Percentiles rank a stretch among this genome's conserved stretches.
Conservation (phyloP, 1,140 invertebrate species). For the Drosophila grimshawi region DNA sequence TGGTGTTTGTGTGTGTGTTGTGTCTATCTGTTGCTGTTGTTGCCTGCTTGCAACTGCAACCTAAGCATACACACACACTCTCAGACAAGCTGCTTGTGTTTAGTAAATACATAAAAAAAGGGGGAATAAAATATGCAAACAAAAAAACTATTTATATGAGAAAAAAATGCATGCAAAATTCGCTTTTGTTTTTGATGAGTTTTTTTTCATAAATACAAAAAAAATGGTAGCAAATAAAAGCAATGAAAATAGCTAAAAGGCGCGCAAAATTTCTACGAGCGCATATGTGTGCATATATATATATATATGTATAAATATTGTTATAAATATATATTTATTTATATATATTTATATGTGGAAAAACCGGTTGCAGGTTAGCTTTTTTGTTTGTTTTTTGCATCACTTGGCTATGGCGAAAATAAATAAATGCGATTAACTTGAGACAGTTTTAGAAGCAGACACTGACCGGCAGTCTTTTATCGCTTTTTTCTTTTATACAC, state of each 20-base stretch:
- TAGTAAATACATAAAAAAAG: conserved; percentile 12
- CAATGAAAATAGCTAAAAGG: conserved; percentile 78
- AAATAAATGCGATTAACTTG: conserved; percentile 83
- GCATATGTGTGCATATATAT: conserved; percentile 11
- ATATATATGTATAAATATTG: not conserved
- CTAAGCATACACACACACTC: conserved; percentile 36
- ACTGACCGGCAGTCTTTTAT: conserved; percentile 31
- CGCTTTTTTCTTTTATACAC: conserved; percentile 6
- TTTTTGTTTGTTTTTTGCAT: conserved; percentile 43
- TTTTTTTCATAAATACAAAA: conserved; percentile 67
- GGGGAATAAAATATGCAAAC: conserved; percentile 8
- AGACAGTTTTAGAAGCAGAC: conserved; percentile 71
- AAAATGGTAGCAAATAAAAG: conserved; percentile 58
- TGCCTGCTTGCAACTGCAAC: conserved; percentile 65
- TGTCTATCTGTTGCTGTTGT: conserved; percentile 58
- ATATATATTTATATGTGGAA: conserved; percentile 64
- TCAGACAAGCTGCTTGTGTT: conserved; percentile 20
- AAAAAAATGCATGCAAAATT: conserved; percentile 47
- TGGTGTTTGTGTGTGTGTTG: conserved; percentile 32
- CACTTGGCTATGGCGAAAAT: conserved; percentile 69
- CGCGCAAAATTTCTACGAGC: conserved; percentile 66
- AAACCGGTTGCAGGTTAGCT: conserved; percentile 77
- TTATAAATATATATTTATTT: not conserved
- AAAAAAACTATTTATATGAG: not conserved
- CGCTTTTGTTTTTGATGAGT: conserved; percentile 72